Conservation (phyloP, 92 coral and sea anemone species). For the Epizoanthus illoricatus region DNA sequence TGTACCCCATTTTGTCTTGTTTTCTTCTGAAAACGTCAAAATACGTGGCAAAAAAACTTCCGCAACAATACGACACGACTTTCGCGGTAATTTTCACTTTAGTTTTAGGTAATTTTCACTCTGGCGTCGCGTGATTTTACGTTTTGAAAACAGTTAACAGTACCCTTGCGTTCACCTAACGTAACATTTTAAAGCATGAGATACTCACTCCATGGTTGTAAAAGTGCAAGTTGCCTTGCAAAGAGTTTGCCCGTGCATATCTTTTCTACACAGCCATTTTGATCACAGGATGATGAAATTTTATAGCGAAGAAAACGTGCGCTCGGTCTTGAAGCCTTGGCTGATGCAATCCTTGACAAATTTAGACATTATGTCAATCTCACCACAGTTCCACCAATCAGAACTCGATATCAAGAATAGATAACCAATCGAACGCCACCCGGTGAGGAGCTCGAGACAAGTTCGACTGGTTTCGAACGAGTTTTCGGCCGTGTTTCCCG, state of each 20-base stretch:
- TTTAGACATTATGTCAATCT: slow-evolving; percentile 56
- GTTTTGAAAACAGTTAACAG: background rate
- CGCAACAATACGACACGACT: background rate
- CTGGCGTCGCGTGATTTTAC: background rate
- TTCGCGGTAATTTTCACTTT: background rate
- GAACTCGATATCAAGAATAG: slow-evolving; percentile 22
- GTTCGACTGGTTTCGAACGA: slow-evolving; percentile 38
- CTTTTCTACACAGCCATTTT: slow-evolving; percentile 76
- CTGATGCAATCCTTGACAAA: slow-evolving; percentile 90
- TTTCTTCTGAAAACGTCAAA: background rate
- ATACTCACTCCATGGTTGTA: slow-evolving; percentile 94
- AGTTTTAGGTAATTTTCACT: background rate
- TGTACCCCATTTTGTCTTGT: slow-evolving; percentile 6
- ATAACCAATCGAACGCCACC: slow-evolving; percentile 59
- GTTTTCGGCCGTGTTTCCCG: slow-evolving; percentile 18
- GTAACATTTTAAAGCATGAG: background rate
- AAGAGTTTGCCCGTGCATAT: slow-evolving; percentile 40
- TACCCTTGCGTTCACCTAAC: background rate
- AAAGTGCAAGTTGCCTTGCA: slow-evolving; percentile 59
- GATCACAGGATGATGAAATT: slow-evolving; percentile 81
- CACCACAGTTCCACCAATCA: slow-evolving; percentile 59
- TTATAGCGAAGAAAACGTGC: slow-evolving; percentile 56
- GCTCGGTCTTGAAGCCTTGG: slow-evolving; percentile 75
- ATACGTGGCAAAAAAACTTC: background rate
- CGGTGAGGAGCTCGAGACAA: slow-evolving; percentile 18